Evolutionary conservation across 2,888 invertebrate species (phyloP), one percentile per base, ranked within the genome.

Genomic region (Tenthredo scrophulariae): DNA sequence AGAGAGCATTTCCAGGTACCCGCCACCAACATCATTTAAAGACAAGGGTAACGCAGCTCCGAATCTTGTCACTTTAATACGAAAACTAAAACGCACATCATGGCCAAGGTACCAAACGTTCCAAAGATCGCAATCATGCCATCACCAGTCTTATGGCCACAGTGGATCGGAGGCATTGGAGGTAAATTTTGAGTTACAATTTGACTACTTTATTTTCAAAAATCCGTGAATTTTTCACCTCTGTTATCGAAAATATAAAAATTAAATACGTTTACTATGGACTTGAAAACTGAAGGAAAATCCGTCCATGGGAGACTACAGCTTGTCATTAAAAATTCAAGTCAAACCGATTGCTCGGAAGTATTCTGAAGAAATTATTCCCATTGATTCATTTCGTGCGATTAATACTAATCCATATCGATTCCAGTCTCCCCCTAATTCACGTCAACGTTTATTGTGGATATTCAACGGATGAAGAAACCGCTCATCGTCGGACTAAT

Each of bases 141-240:
- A 6, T 15, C 22, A 0, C 58, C 26, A n/a, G 58, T 26, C 29
- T 67, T 83, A 0, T 83, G 83, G 83, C 67, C 70, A 37, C 83
- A 83, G 50, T 83, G 83, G 83, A 43, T 83, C 46, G 65, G 67
- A 22, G 67, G 83, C 18, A 29, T 46, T 18, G 83, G 83, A 83
- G 83, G 83, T 83, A 15, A 83, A 40, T 46, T 33, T 58, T 37
- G 4, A 29, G 0, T 22, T 6, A 22, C 10, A 33, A 54, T 54
- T 79, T 22, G 2, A 9, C 29, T 4, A 43, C 1, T 77, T 33
- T 13, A 43, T 26, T 46, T 43, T 43, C 13, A 1, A 15, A 37
- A 33, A 10, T 40, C 40, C 10, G 40, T 40, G 1, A 43, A 43
- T 2, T 43, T 43, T 43, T 2, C 10, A 10, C 40, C 1, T 43